Conservation (phyloP, 1,140 invertebrate genomes). For the Lepidurus apus region DNA sequence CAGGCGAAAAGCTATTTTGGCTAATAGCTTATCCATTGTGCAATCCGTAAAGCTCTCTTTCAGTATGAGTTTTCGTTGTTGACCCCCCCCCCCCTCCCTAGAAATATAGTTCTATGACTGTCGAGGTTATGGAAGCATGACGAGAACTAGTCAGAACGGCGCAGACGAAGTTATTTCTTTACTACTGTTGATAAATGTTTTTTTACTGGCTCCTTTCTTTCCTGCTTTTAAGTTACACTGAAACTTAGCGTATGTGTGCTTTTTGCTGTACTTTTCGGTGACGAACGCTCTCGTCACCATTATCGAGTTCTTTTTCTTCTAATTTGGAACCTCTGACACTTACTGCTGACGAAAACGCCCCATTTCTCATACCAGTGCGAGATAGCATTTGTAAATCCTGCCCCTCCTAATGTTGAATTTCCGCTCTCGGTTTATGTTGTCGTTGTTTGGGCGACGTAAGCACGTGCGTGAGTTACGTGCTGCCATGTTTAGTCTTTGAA, state of each 20-base stretch:
- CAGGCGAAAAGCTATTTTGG: slow-evolving; percentile 1
- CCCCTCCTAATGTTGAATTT: slow-evolving; percentile 6
- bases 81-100: neutral
- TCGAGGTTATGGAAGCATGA: neutral
- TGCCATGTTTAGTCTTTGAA: neutral
- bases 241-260: neutral
- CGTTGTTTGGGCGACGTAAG: neutral
- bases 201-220: neutral
- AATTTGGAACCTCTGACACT: neutral
- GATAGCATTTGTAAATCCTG: neutral
- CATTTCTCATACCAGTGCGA: neutral
- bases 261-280: neutral
- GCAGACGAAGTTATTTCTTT: slow-evolving; percentile 11
- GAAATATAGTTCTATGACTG: neutral
- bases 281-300: neutral
- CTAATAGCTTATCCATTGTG: slow-evolving; percentile 3
- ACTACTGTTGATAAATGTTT: neutral
- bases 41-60: slow-evolving; percentile 19
- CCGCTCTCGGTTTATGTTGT: neutral
- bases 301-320: neutral
- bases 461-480: neutral
- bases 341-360: neutral
- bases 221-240: neutral
- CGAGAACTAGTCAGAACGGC: neutral
- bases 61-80: neutral